These are phyloP conservation scores for Cyphomyrmex costatus DNA, from an alignment of 1,140 invertebrate genomes.

Conservation along the genomic window DNA sequence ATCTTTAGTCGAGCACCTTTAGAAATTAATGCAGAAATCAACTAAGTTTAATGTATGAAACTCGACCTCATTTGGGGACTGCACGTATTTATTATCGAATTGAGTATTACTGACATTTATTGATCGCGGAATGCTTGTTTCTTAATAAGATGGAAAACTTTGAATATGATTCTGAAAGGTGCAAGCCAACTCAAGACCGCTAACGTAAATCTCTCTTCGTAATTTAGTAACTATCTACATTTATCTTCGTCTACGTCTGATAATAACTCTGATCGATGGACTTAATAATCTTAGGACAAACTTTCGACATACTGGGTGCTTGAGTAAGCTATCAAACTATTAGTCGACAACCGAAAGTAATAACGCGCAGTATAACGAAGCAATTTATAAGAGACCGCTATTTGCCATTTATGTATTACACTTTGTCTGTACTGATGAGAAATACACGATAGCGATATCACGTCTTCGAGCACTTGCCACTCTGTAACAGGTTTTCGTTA, in stretches of 20 bases:
- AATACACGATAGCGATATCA: slow-evolving; percentile 51
- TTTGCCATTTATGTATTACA: slow-evolving; percentile 45
- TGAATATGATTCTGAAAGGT: neutral
- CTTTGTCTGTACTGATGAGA: slow-evolving; percentile 45
- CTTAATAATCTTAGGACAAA: slow-evolving; percentile 26
- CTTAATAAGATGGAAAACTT: neutral
- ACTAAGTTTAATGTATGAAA: neutral
- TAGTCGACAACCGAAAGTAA: slow-evolving; percentile 46
- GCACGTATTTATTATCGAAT: neutral
- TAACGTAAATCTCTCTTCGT: neutral
- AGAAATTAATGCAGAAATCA: neutral
- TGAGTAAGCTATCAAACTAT: slow-evolving; percentile 42
- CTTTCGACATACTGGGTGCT: slow-evolving; percentile 27
- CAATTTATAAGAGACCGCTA: slow-evolving; percentile 49
- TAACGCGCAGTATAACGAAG: slow-evolving; percentile 44
- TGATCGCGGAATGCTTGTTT: neutral
- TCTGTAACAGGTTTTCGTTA: slow-evolving; percentile 63
- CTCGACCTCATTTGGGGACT: neutral
- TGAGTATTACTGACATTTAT: too few species aligned
- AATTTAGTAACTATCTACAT: slow-evolving; percentile 27
- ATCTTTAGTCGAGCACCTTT: neutral
- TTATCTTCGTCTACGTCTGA: slow-evolving; percentile 13
- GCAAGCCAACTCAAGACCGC: neutral
- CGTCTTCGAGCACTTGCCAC: slow-evolving; percentile 37
- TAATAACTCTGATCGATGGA: slow-evolving; percentile 35